Evolutionary conservation across 2,797 vertebrate genomes (phyloP).

Genomic region (Danio tinwini): DNA sequence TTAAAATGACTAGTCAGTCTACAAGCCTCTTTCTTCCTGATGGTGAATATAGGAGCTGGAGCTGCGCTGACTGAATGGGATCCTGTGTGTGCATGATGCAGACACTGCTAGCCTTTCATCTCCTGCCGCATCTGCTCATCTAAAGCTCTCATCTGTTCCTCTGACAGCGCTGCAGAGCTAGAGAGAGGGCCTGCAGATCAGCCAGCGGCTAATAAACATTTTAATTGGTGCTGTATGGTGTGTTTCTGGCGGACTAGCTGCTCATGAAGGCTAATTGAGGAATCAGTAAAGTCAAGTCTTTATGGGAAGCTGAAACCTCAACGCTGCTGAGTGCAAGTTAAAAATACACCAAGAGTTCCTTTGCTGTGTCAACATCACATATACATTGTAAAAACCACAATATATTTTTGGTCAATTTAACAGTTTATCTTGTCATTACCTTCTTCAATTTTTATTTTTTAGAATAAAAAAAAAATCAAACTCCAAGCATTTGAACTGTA

Average conservation of each 20-base stretch:
- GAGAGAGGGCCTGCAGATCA: neutral
- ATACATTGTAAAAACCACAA: too few relatives aligned
- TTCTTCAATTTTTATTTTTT: too few relatives aligned
- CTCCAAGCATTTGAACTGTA: too few relatives aligned
- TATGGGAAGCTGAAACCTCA: constrained; percentile 1
- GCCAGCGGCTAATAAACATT: constrained; percentile 9
- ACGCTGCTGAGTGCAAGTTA: neutral
- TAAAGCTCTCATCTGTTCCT: neutral
- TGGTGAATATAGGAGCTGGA: constrained; percentile 54
- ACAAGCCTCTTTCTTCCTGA: constrained; percentile 46
- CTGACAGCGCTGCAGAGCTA: neutral
- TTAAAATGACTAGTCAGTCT: neutral
- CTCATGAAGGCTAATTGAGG: constrained; percentile 7
- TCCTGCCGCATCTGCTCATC: constrained; percentile 31
- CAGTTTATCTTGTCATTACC: too few relatives aligned
- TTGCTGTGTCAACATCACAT: too few relatives aligned
- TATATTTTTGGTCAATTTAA: too few relatives aligned
- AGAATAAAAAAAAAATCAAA: too few relatives aligned
- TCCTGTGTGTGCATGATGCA: constrained; percentile 66
- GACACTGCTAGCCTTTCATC: constrained; percentile 71
- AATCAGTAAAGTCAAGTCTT: constrained; percentile 11
- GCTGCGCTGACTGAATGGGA: constrained; percentile 69
- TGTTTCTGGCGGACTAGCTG: neutral
- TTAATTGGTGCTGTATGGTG: constrained; percentile 18
- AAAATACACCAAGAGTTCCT: neutral